Conservation (phyloP, 2,113 vertebrate species). For the Felis chaus region DNA sequence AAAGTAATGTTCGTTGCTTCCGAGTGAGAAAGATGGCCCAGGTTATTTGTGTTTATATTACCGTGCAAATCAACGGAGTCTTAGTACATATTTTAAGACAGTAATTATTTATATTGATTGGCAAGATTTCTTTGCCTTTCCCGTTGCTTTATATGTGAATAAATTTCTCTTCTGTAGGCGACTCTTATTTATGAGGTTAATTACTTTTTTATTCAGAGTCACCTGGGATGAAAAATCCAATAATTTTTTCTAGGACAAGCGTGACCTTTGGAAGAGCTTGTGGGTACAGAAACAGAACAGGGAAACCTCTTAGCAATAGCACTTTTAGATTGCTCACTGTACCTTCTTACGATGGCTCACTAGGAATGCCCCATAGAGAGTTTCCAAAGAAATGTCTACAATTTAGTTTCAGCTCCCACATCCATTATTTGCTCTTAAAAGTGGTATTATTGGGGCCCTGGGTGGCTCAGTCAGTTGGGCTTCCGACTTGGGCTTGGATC, state of each 20-base stretch:
- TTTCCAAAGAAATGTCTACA: neutral
- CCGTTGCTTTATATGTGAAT: neutral
- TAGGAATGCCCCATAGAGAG: accelerated
- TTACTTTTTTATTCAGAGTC: neutral
- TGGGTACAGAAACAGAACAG: neutral
- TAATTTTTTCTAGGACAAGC: neutral
- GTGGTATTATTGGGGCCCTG: too few relatives aligned
- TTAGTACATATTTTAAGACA: neutral
- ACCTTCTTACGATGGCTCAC: accelerated
- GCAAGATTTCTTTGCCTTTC: neutral
- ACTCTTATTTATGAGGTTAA: neutral
- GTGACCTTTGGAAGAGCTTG: neutral
- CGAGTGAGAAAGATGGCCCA: neutral
- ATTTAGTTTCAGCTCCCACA: neutral
- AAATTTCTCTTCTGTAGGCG: neutral
- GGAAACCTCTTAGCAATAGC: neutral
- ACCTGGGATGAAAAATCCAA: neutral
- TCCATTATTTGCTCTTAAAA: neutral
- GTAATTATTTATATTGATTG: neutral
- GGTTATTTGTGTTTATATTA: neutral
- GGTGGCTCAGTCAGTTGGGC: too few relatives aligned
- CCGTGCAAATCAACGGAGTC: neutral
- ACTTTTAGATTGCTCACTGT: accelerated
- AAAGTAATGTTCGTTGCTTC: neutral
- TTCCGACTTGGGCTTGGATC: too few relatives aligned